A percentile compares a stretch with the other conserved stretches of the same genome.
phyloP scores from a whole-genome alignment of 2,888 invertebrate species.

The Anticlea derivata region DNA sequence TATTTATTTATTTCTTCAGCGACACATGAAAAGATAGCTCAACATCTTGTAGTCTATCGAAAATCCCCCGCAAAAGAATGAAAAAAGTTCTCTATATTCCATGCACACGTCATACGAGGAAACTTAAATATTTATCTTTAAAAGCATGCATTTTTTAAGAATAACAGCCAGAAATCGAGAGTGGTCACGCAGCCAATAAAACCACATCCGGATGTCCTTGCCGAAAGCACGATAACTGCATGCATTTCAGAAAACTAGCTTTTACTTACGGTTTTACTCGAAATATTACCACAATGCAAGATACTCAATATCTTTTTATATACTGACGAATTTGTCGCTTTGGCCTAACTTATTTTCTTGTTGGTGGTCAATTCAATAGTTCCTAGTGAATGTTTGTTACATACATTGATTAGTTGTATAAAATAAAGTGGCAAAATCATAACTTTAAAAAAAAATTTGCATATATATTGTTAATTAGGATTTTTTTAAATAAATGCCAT shows the following conservation, averaged over 20 bases:
- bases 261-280: conserved; percentile 10
- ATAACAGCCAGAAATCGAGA: conserved; percentile 22
- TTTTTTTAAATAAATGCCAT: conserved; percentile 2
- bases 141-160: conserved; percentile 10
- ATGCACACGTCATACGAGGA: conserved; percentile 23
- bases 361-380: too few relatives aligned
- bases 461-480: background rate
- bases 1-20: too few relatives aligned
- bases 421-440: too few relatives aligned
- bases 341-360: too few relatives aligned
- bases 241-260: conserved; percentile 19
- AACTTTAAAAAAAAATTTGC: too few relatives aligned
- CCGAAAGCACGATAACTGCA: conserved; percentile 40
- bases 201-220: conserved; percentile 52
- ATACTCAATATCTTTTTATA: too few relatives aligned
- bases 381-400: too few relatives aligned
- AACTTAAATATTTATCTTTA: conserved; percentile 3
- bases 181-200: conserved; percentile 30
- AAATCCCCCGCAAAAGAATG: background rate
- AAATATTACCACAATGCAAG: too few relatives aligned
- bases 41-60: background rate
- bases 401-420: too few relatives aligned
- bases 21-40: too few relatives aligned
- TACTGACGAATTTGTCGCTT: too few relatives aligned
- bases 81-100: background rate